Evolutionary conservation across 2,888 invertebrate species (phyloP).

Genomic region (Oasisia sp.): DNA sequence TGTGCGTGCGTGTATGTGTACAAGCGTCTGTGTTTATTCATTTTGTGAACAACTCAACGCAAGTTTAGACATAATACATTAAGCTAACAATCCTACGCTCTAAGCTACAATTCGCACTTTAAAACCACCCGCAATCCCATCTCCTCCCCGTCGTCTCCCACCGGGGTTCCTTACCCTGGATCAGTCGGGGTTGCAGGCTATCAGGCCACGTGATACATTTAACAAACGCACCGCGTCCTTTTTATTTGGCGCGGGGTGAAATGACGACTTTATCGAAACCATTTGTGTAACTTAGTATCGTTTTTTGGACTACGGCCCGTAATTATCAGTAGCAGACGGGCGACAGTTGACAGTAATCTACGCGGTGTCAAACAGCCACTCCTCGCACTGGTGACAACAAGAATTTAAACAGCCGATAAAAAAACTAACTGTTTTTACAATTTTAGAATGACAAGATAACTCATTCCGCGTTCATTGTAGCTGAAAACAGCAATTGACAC

Average conservation of each 20-base stretch:
- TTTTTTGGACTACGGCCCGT: not conserved
- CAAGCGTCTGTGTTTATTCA: not conserved
- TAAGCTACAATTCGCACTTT: not conserved
- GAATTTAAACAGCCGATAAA: not conserved
- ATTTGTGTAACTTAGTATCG: constrained; percentile 3
- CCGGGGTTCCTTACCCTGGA: not conserved
- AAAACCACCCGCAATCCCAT: not conserved
- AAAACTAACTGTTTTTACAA: not conserved
- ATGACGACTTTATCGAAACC: not conserved
- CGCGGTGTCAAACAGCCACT: not conserved
- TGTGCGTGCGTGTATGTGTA: not conserved
- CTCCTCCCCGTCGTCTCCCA: not conserved
- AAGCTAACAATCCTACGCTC: too few relatives aligned
- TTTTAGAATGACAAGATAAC: not conserved
- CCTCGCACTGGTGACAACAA: not conserved
- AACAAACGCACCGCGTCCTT: not conserved
- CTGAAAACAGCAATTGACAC: not conserved
- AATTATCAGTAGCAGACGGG: constrained; percentile 6
- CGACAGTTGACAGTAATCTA: constrained; percentile 12
- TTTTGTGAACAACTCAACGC: not conserved
- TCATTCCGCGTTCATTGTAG: not conserved
- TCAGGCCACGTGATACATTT: not conserved
- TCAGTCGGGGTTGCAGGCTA: not conserved
- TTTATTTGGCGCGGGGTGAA: not conserved
- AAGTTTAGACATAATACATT: not conserved